phyloP scores from a whole-genome alignment of 2,888 invertebrate genomes.

The Heteropelma amictum region DNA sequence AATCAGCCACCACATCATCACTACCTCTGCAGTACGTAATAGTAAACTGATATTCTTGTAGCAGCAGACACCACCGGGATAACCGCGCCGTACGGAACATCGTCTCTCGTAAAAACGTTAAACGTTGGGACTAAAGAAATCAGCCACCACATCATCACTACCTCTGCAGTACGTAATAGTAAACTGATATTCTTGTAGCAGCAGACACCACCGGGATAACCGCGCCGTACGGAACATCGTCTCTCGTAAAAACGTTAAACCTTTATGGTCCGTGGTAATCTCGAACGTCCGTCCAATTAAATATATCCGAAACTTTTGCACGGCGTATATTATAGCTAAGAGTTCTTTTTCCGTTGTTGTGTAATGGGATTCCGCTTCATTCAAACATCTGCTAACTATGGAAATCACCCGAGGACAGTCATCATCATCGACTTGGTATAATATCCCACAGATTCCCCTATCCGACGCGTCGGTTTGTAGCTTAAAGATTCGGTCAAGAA shows the following conservation, averaged over 20 bases:
- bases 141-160: not conserved
- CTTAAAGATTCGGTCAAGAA: constrained; percentile 20
- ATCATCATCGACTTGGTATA: constrained; percentile 40
- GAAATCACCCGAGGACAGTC: not conserved
- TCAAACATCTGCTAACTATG: constrained; percentile 10
- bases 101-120: constrained; percentile 55
- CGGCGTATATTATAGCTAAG: not conserved
- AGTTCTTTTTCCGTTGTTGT: constrained; percentile 34
- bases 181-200: not conserved
- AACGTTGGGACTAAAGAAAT: not conserved
- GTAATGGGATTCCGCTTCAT: constrained; percentile 30
- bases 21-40: not conserved
- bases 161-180: not conserved
- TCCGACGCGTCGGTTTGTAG: constrained; percentile 52
- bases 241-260: constrained; percentile 57
- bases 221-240: not conserved
- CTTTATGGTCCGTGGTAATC: constrained; percentile 63
- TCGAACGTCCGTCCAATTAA: constrained; percentile 43
- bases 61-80: not conserved
- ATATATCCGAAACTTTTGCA: not conserved
- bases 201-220: not conserved
- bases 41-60: not conserved
- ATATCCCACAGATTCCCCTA: constrained; percentile 50
- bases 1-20: not conserved
- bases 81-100: not conserved